A percentile compares a stretch with the other conserved stretches of the same genome.
phyloP scores from a whole-genome alignment of 2,888 invertebrate genomes.

The Lissocephala sabroskyi region DNA sequence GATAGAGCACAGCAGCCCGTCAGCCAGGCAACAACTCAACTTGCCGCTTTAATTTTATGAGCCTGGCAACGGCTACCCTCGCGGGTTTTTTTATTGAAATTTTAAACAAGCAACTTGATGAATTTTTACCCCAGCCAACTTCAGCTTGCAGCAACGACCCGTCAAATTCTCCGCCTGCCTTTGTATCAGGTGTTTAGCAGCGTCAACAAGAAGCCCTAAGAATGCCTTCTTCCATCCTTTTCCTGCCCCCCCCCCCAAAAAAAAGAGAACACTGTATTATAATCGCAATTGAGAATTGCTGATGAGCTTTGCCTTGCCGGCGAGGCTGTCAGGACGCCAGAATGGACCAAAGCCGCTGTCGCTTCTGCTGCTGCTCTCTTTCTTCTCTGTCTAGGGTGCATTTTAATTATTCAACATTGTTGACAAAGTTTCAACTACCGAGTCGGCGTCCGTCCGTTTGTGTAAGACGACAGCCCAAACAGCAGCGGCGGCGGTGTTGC shows the following conservation, averaged over 20 bases:
- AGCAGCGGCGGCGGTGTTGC: too few species aligned
- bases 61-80: too few species aligned
- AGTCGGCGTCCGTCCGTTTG: too few species aligned
- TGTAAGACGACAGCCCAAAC: conserved; percentile 13
- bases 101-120: conserved; percentile 64
- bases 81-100: conserved; percentile 65
- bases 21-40: too few species aligned
- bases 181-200: conserved; percentile 59
- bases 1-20: conserved; percentile 30
- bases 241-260: conserved; percentile 14
- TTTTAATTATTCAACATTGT: conserved; percentile 70
- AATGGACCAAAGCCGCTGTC: too few species aligned
- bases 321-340: conserved; percentile 20
- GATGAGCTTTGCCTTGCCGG: conserved; percentile 45
- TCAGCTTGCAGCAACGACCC: conserved; percentile 42
- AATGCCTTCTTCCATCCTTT: too few species aligned
- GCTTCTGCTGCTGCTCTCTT: conserved; percentile 6
- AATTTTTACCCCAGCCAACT: conserved; percentile 53
- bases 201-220: background rate
- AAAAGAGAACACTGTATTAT: conserved; percentile 35
- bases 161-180: conserved; percentile 22
- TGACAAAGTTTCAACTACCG: conserved; percentile 62
- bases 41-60: conserved; percentile 59
- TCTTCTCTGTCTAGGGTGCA: conserved; percentile 58
- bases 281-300: conserved; percentile 65